Base-by-base conservation (phyloP, 2,888 invertebrate species). In the Leptinotarsa haldemani region DNA sequence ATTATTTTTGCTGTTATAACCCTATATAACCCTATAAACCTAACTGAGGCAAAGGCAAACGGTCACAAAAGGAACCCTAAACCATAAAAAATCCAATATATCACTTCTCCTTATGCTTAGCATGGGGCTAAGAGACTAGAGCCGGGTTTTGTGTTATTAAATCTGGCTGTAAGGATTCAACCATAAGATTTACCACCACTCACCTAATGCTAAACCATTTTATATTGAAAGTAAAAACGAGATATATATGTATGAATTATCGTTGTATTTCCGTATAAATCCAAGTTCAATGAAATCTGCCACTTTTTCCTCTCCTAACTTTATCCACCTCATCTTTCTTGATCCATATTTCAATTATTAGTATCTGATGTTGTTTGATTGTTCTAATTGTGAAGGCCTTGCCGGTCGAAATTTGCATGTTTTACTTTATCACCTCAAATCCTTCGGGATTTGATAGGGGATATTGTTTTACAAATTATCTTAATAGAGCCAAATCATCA, bases 41-140 rank as follows among this genome's bases (percentile, higher is more conserved):
- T 3, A 5, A 25, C 25, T 25, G 25, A 25, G 25, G 4, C 5
- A 5, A 5, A 25, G 13, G 56, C 56, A 56, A 13, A 56, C 13
- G 56, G 15, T 18, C 22, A 56, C 56, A 56, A 56, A 56, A 56
- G 56, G 56, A 56, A 56, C 56, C 9, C 22, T 56, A 56, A 56
- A 53, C 20, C 20, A 53, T 53, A 53, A 56, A 56, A 56, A 56
- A 56, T 56, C 56, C 22, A 56, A 56, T 56, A 56, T 22, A 56
- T 56, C 15, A 13, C 22, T 22, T 56, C 22, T 56, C 22, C 56
- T 56, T 22, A 56, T 56, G 56, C 56, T 56, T 56, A 22, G 22
- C 56, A 56, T 56, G 56, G 56, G 22, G 18, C 22, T 56, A 13
- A 22, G 20, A 56, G n/a, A 53, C 56, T 56, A 56, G 56, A 56